Evolutionary conservation across 2,113 vertebrate genomes (phyloP).

Genomic region (Cyanoliseus patagonus): DNA sequence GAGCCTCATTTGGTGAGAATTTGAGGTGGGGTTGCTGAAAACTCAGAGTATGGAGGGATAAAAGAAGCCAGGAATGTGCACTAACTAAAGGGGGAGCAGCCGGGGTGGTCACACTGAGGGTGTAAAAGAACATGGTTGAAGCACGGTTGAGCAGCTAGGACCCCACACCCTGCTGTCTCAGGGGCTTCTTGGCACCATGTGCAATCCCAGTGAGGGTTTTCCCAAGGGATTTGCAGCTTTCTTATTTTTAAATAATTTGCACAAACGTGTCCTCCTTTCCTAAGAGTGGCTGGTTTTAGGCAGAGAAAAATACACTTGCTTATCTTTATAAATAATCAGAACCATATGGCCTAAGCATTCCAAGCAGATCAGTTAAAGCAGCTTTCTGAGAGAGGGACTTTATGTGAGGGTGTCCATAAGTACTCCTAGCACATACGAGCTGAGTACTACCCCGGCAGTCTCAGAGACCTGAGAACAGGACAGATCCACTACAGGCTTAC

Average conservation of each 20-base stretch:
- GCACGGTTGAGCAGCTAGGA: neutral
- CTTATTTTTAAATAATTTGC: constrained; percentile 44
- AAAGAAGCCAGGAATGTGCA: neutral
- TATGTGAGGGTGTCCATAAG: neutral
- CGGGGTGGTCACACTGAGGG: neutral
- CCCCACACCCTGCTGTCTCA: neutral
- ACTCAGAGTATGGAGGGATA: rapidly evolving
- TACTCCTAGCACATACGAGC: neutral
- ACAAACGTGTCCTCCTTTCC: constrained; percentile 32
- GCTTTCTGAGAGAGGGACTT: neutral
- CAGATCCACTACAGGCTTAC: neutral
- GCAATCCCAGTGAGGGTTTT: neutral
- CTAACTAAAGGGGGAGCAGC: neutral
- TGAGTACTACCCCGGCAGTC: neutral
- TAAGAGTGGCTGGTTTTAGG: constrained; percentile 28
- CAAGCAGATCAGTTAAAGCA: constrained; percentile 12
- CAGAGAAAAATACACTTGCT: constrained; percentile 13
- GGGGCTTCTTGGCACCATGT: rapidly evolving
- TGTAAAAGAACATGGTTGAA: neutral
- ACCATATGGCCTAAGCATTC: constrained; percentile 42
- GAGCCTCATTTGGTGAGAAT: neutral
- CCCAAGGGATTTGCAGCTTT: constrained; percentile 41
- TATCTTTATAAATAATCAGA: constrained; percentile 62
- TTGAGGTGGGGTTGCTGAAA: neutral
- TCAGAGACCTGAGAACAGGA: neutral